These are phyloP conservation scores for Caerostris darwini DNA, from an alignment of 1,140 invertebrate genomes.

Conservation along the genomic window DNA sequence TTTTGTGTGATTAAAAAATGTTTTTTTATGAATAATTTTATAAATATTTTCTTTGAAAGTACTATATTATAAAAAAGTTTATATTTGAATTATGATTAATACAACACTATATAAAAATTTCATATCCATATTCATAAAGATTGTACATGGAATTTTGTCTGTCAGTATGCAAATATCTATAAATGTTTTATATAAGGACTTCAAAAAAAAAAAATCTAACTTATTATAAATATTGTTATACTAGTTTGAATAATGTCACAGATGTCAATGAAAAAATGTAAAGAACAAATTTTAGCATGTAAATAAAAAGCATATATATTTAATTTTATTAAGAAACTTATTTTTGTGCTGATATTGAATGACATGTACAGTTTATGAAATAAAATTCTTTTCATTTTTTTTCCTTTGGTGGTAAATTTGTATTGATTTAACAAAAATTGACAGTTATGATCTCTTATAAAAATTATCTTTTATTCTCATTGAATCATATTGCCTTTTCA, in stretches of 20 bases:
- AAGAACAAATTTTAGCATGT: constrained; percentile 5
- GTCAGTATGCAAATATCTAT: background rate
- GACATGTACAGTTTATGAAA: constrained; percentile 31
- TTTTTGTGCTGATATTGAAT: constrained; percentile 30
- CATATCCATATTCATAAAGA: background rate
- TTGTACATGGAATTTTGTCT: background rate
- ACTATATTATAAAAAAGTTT: background rate
- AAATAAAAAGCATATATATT: constrained; percentile 10
- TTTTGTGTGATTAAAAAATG: background rate
- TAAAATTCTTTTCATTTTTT: background rate
- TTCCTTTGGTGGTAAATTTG: background rate
- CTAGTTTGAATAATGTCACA: too few relatives aligned
- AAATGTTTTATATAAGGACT: background rate
- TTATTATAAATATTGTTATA: too few relatives aligned
- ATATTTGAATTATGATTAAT: background rate
- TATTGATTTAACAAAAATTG: too few relatives aligned
- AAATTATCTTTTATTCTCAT: too few relatives aligned
- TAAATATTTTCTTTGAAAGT: background rate
- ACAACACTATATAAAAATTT: background rate
- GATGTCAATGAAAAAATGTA: too few relatives aligned
- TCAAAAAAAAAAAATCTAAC: background rate
- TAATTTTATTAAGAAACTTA: background rate
- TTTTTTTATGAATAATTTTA: background rate
- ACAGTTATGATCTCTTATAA: too few relatives aligned
- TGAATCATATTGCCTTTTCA: too few relatives aligned